A percentile compares a stretch with the other conserved stretches of the same genome.
phyloP scores from a whole-genome alignment of 2,888 invertebrate genomes.

The Athalia cordata region DNA sequence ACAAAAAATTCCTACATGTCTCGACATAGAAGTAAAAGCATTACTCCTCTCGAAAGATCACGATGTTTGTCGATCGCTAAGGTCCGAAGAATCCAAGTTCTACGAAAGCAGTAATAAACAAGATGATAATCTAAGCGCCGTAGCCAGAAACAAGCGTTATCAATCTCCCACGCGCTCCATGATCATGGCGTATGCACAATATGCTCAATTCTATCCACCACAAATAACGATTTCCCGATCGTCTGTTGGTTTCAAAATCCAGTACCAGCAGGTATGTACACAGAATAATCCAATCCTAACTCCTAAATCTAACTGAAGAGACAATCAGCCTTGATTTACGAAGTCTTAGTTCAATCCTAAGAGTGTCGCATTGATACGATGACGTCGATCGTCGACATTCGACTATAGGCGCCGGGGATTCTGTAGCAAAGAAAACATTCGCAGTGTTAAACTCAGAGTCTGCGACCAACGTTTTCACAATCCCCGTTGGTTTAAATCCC shows the following conservation, averaged over 20 bases:
- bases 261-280: not conserved
- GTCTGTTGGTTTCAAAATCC: constrained; percentile 10
- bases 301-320: constrained; percentile 15
- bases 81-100: constrained; percentile 15
- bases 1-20: not conserved
- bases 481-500: constrained; percentile 1
- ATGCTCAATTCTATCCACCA: constrained; percentile 9
- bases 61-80: not conserved
- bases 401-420: not conserved
- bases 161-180: constrained; percentile 28
- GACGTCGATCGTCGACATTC: not conserved
- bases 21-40: not conserved
- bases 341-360: constrained; percentile 15
- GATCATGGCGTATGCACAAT: not conserved
- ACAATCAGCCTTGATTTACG: constrained; percentile 23
- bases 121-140: constrained; percentile 39
- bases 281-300: not conserved
- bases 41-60: not conserved
- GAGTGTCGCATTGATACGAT: not conserved
- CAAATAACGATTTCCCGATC: constrained; percentile 10
- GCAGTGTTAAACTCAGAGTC: not conserved
- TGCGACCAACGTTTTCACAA: constrained; percentile 16
- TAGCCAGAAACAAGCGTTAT: constrained; percentile 37
- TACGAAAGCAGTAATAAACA: constrained; percentile 34
- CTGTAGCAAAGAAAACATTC: not conserved